Conservation (phyloP, 2,113 vertebrate genomes). For the Progne subis region DNA sequence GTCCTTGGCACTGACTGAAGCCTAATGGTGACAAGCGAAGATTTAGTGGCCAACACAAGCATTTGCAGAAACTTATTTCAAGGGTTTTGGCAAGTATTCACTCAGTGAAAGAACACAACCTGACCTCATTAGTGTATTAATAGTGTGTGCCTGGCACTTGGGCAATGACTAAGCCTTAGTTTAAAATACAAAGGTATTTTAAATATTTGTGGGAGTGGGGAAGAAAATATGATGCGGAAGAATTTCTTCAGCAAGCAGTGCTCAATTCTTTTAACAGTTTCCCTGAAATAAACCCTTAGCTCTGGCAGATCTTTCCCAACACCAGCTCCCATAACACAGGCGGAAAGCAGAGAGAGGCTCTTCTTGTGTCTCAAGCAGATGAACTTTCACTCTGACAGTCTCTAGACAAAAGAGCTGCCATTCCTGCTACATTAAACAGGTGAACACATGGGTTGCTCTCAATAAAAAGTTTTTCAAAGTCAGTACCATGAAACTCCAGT, state of each 20-base stretch:
- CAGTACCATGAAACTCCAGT: not conserved
- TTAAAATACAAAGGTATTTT: constrained; percentile 51
- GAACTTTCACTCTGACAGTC: not conserved
- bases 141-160: constrained; percentile 11
- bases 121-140: constrained; percentile 51
- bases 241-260: not conserved
- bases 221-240: not conserved
- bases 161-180: constrained; percentile 13
- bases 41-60: not conserved
- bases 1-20: not conserved
- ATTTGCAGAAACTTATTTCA: constrained; percentile 3
- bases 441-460: not conserved
- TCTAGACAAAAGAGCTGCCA: not conserved
- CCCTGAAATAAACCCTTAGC: not conserved
- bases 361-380: not conserved
- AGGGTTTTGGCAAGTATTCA: constrained; percentile 29
- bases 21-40: not conserved
- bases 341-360: not conserved
- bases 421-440: not conserved
- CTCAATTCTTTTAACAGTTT: not conserved
- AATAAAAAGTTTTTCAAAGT: not conserved
- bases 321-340: not conserved
- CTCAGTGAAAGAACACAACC: not conserved
- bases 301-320: not conserved
- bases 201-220: constrained; percentile 19